Percentiles rank a stretch among this genome's conserved stretches.
Evolutionary conservation across 2,888 invertebrate species (phyloP).

Genomic region (Lepetodrilus schrolli): DNA sequence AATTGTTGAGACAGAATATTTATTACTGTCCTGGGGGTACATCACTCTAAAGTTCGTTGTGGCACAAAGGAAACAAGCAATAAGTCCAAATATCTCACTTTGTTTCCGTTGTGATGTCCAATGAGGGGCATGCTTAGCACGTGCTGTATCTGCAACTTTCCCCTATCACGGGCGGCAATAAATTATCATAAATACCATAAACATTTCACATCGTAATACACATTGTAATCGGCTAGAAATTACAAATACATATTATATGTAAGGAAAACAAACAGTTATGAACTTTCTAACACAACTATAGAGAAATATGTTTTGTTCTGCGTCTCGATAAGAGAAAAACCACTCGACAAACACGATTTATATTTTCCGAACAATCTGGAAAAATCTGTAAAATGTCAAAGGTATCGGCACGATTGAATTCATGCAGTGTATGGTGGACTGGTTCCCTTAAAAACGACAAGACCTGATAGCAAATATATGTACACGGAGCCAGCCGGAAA

Average conservation of each 20-base stretch:
- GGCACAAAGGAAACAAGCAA: slow-evolving; percentile 14
- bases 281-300: not conserved
- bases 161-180: not conserved
- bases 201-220: not conserved
- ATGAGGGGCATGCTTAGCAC: slow-evolving; percentile 26
- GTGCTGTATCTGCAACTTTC: not conserved
- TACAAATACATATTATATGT: not conserved
- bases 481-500: not conserved
- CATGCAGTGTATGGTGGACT: too few species aligned
- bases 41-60: slow-evolving; percentile 9
- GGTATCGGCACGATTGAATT: too few species aligned
- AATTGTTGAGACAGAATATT: not conserved
- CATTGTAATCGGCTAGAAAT: not conserved
- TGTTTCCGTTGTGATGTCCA: slow-evolving; percentile 30
- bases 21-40: slow-evolving; percentile 7
- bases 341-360: not conserved
- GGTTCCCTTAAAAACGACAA: not conserved
- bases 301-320: not conserved
- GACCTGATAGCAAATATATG: not conserved
- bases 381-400: too few species aligned
- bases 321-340: not conserved
- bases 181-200: slow-evolving; percentile 17
- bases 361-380: not conserved
- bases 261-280: not conserved
- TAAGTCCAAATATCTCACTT: not conserved